Conservation (phyloP, 2,888 invertebrate species). For the Agrilus biguttatus region DNA sequence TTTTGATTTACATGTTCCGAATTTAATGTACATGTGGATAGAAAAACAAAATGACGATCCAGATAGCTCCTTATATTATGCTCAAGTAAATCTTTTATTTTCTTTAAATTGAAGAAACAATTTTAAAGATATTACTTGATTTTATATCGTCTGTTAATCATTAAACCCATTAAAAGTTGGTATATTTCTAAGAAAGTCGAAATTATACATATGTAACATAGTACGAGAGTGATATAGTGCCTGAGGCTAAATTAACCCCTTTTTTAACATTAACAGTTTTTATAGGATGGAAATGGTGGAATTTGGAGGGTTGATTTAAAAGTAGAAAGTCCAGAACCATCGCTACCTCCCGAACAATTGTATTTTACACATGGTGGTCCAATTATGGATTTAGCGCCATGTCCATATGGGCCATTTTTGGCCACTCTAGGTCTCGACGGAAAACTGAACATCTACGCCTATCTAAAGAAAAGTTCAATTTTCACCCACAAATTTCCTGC, state of each 20-base stretch:
- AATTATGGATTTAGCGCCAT: slow-evolving; percentile 50
- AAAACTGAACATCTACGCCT: slow-evolving; percentile 58
- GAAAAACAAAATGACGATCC: slow-evolving; percentile 32
- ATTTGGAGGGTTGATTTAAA: slow-evolving; percentile 60
- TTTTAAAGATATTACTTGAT: no score
- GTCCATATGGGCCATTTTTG: slow-evolving; percentile 55
- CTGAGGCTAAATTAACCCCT: neutral
- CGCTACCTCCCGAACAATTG: slow-evolving; percentile 31
- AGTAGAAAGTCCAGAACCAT: slow-evolving; percentile 31
- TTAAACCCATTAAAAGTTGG: no score
- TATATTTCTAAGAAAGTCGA: no score
- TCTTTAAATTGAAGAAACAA: no score
- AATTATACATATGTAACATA: no score
- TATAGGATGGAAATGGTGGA: slow-evolving; percentile 73
- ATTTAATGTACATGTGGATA: slow-evolving; percentile 37
- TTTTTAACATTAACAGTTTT: neutral
- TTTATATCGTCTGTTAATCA: no score
- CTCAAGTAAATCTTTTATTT: slow-evolving; percentile 44
- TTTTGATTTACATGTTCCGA: slow-evolving; percentile 55
- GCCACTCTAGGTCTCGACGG: slow-evolving; percentile 63
- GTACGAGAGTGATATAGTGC: no score
- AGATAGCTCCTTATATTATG: slow-evolving; percentile 45
- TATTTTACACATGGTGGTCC: slow-evolving; percentile 64
- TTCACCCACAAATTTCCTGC: slow-evolving; percentile 45
- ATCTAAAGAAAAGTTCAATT: slow-evolving; percentile 41